Percentiles rank a stretch among this genome's conserved stretches.
phyloP scores from a whole-genome alignment of 2,113 vertebrate species.

The Lasiurus borealis region DNA sequence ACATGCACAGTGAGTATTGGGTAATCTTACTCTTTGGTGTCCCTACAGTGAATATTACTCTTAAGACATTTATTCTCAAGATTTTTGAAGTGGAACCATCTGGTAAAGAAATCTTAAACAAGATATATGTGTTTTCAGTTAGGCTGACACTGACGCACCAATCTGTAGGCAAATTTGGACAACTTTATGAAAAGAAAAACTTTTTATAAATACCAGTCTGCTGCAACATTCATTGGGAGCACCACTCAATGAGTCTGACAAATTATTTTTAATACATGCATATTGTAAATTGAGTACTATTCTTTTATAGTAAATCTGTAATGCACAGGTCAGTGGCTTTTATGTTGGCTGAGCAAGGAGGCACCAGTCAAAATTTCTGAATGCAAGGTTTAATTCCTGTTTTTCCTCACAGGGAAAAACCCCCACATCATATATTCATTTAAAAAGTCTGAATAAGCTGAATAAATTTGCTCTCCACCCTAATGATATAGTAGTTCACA shows the following conservation, averaged over 20 bases:
- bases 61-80: neutral
- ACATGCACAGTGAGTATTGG: neutral
- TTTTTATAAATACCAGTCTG: neutral
- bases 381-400: neutral
- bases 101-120: neutral
- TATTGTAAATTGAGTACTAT: neutral
- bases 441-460: neutral
- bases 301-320: neutral
- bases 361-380: neutral
- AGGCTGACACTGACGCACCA: neutral
- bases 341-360: neutral
- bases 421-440: neutral
- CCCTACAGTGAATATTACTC: neutral
- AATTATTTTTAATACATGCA: conserved; percentile 7
- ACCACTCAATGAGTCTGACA: neutral
- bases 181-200: neutral
- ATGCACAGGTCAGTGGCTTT: neutral
- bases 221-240: neutral
- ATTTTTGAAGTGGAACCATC: neutral
- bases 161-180: neutral
- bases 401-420: neutral
- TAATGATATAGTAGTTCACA: neutral
- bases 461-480: neutral
- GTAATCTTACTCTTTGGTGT: neutral
- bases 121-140: neutral